Conservation (phyloP, 2,113 vertebrate genomes). For the Paramormyrops kingsleyae region DNA sequence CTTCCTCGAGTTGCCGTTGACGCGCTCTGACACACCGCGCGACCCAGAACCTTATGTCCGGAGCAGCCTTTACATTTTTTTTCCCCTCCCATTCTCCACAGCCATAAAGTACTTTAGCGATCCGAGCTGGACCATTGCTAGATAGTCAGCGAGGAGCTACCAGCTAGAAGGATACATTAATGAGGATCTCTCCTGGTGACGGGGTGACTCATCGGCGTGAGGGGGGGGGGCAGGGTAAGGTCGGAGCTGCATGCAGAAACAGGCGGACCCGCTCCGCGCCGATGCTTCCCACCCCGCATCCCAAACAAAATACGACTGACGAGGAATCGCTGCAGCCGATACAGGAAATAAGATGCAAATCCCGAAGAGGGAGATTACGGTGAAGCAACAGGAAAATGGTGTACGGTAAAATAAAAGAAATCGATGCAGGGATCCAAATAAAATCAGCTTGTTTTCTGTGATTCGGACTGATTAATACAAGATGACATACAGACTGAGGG, state of each 20-base stretch:
- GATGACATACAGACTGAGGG: background rate
- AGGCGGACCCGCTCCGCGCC: background rate
- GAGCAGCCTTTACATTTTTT: background rate
- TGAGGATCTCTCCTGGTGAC: background rate
- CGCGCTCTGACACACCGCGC: background rate
- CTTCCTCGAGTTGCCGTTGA: background rate
- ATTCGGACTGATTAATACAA: background rate
- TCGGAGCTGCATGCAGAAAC: background rate
- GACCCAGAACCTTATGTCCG: background rate
- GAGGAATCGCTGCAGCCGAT: background rate
- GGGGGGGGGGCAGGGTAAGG: background rate
- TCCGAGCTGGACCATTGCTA: background rate
- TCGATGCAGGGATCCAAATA: background rate
- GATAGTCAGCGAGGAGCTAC: too few species aligned
- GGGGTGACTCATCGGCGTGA: background rate
- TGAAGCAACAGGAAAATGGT: background rate
- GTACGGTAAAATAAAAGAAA: background rate
- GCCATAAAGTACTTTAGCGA: background rate
- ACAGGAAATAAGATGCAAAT: background rate
- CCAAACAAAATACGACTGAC: background rate
- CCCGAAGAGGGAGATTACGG: background rate
- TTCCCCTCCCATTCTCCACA: background rate
- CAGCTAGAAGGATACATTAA: background rate
- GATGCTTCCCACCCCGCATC: background rate
- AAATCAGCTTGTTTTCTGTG: background rate